phyloP scores from a whole-genome alignment of 2,888 invertebrate genomes.

The Agapetus fuscipes region DNA sequence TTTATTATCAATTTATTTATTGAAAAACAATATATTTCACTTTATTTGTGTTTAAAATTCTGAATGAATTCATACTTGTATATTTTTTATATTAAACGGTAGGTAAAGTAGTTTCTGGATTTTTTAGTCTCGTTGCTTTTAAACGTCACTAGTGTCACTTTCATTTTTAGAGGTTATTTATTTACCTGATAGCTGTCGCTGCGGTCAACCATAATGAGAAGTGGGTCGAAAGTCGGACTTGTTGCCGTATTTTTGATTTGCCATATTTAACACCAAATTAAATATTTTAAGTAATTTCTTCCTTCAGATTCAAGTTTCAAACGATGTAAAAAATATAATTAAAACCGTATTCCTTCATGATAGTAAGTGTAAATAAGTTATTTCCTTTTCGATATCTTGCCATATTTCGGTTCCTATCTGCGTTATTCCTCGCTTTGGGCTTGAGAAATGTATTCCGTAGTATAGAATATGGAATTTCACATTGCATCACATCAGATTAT shows the following conservation, averaged over 20 bases:
- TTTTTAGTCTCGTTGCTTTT: too few species aligned
- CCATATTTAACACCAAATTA: conserved; percentile 17
- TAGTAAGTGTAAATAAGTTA: conserved; percentile 10
- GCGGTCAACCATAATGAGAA: conserved; percentile 15
- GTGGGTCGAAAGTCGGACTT: conserved; percentile 17
- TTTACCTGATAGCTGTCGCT: conserved; percentile 14
- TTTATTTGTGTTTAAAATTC: too few species aligned
- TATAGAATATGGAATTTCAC: too few species aligned
- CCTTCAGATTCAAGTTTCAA: neutral
- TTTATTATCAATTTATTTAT: too few species aligned
- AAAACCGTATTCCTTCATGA: neutral
- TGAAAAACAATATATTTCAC: too few species aligned
- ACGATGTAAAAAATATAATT: neutral
- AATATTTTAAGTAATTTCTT: neutral
- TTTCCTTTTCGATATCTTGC: conserved; percentile 10
- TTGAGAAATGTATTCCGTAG: too few species aligned
- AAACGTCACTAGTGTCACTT: neutral
- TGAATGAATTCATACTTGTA: too few species aligned
- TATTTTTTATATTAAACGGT: too few species aligned
- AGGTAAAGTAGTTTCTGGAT: too few species aligned
- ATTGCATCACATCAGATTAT: too few species aligned
- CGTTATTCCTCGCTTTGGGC: too few species aligned
- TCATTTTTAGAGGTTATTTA: conserved; percentile 7
- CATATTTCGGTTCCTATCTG: too few species aligned
- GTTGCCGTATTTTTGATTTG: conserved; percentile 19